Conservation (phyloP, 2,113 vertebrate species). For the Neotragus pygmaeus region DNA sequence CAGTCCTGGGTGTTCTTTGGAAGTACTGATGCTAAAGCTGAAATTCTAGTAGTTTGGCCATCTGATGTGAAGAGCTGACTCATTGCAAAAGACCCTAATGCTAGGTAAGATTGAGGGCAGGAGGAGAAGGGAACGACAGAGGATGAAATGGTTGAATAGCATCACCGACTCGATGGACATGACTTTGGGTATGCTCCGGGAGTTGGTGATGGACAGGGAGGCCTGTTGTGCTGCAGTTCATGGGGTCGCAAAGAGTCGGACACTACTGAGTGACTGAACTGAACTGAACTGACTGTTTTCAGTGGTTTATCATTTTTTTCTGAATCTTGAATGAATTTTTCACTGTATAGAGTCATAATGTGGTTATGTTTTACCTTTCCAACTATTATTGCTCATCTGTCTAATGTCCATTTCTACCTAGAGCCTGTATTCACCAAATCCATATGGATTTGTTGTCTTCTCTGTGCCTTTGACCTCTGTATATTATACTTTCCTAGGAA, state of each 20-base stretch:
- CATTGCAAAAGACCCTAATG: not conserved
- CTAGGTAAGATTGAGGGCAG: not conserved
- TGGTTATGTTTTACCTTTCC: not conserved
- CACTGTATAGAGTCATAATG: not conserved
- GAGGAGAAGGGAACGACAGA: not conserved
- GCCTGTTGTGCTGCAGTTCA: not conserved
- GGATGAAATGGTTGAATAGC: not conserved
- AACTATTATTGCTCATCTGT: not conserved
- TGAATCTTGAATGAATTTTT: not conserved
- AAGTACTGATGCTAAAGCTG: not conserved
- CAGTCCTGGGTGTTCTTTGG: not conserved
- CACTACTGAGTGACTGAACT: accelerated
- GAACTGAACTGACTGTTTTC: not conserved
- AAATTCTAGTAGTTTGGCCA: not conserved
- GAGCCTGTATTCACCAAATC: not conserved
- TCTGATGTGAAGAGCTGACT: not conserved
- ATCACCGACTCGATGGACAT: not conserved
- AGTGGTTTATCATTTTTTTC: not conserved
- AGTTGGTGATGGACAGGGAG: not conserved
- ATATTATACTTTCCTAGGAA: not conserved
- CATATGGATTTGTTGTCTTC: not conserved
- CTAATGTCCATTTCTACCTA: not conserved
- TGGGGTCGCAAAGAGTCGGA: not conserved
- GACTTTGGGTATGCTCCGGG: not conserved
- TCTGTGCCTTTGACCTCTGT: not conserved